Evolutionary conservation across 2,888 invertebrate species (phyloP).

Genomic region (Phymatocera aterrima): DNA sequence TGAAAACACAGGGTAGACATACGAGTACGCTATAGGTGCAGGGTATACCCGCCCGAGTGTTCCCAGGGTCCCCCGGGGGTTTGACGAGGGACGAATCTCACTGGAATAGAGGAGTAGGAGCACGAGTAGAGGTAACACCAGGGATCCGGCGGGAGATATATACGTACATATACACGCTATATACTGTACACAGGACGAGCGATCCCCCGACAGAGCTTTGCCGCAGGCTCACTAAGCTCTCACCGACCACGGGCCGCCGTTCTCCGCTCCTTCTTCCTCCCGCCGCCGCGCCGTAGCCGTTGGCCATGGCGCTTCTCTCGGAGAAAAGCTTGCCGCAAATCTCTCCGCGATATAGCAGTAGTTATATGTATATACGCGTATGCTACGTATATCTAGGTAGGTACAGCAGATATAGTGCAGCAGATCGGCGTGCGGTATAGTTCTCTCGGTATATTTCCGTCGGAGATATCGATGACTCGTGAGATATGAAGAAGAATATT

Average conservation of each 20-base stretch:
- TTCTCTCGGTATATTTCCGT: neutral
- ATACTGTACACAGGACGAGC: neutral
- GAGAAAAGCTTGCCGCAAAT: constrained; percentile 3
- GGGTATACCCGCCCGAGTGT: constrained; percentile 50
- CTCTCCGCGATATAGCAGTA: no score
- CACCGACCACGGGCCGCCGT: constrained; percentile 30
- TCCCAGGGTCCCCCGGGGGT: constrained; percentile 52
- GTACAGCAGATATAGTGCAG: neutral
- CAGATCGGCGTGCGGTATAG: neutral
- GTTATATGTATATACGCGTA: no score
- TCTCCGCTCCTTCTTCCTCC: constrained; percentile 19
- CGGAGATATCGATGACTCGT: constrained; percentile 30
- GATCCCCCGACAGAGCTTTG: constrained; percentile 39
- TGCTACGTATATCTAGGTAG: no score
- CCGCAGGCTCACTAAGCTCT: constrained; percentile 43
- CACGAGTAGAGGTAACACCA: constrained; percentile 6
- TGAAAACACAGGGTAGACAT: constrained; percentile 59
- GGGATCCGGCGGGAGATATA: neutral
- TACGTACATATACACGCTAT: neutral
- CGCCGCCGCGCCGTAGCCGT: neutral
- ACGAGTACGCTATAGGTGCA: no score
- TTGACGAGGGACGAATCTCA: constrained; percentile 61
- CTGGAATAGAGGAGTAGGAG: constrained; percentile 11
- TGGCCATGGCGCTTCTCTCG: neutral
- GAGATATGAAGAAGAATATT: neutral